phyloP scores from a whole-genome alignment of 2,113 vertebrate genomes.

The Danionella cerebrum region DNA sequence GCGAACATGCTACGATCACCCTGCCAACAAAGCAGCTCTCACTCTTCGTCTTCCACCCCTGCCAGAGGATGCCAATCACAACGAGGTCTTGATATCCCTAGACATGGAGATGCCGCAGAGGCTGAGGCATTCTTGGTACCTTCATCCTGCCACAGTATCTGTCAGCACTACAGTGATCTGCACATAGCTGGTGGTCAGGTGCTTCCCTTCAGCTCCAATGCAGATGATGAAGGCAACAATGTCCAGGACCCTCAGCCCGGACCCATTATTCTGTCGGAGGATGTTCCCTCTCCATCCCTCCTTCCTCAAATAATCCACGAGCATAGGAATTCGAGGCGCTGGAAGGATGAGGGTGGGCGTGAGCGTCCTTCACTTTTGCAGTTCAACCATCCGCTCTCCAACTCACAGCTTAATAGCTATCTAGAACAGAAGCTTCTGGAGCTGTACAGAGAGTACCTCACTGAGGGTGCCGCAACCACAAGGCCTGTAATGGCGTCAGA shows the following conservation, averaged over 20 bases:
- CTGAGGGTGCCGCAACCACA: constrained; percentile 66
- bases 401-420: constrained; percentile 83
- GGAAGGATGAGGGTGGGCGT: constrained; percentile 69
- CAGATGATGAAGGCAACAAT: constrained; percentile 60
- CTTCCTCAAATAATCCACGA: constrained; percentile 21
- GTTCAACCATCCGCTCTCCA: constrained; percentile 79
- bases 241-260: constrained; percentile 55
- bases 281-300: constrained; percentile 69
- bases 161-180: constrained; percentile 89
- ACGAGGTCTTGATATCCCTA: constrained; percentile 53
- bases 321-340: constrained; percentile 64
- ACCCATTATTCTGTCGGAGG: constrained; percentile 83
- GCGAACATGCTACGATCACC: constrained; percentile 39
- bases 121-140: constrained; percentile 82
- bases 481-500: constrained; percentile 82
- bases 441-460: constrained; percentile 87
- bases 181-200: constrained; percentile 89
- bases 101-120: constrained; percentile 42
- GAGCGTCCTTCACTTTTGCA: constrained; percentile 74
- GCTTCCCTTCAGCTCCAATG: constrained; percentile 67
- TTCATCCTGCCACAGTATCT: constrained; percentile 88
- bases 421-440: constrained; percentile 89
- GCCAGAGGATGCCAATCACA: constrained; percentile 50
- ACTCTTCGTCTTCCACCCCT: constrained; percentile 1
- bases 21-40: not conserved